phyloP scores from a whole-genome alignment of 2,113 vertebrate species.

The Cinclus cinclus region DNA sequence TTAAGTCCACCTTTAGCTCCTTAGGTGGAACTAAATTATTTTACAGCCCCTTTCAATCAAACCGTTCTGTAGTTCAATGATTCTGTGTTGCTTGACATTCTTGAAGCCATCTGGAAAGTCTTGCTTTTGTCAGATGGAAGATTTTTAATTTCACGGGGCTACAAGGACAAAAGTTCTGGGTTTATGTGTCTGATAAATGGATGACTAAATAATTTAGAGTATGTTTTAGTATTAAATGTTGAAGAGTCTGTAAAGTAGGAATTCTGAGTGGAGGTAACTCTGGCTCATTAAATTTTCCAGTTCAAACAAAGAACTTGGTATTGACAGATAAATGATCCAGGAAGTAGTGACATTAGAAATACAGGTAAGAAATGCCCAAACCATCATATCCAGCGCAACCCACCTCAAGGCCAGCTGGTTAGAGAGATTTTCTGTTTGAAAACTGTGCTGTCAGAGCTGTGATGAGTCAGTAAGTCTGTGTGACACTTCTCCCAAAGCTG shows the following conservation, averaged over 20 bases:
- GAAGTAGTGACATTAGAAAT: not conserved
- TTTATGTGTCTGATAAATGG: not conserved
- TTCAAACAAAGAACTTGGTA: not conserved
- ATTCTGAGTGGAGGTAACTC: not conserved
- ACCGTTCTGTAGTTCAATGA: not conserved
- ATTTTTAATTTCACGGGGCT: not conserved
- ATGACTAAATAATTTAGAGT: not conserved
- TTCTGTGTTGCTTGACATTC: not conserved
- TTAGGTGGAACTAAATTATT: not conserved
- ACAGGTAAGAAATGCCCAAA: not conserved
- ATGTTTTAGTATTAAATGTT: not conserved
- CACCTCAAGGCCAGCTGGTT: not conserved
- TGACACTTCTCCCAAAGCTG: not conserved
- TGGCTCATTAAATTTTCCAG: not conserved
- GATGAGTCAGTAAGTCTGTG: not conserved
- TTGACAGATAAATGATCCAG: not conserved
- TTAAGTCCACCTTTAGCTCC: too few species aligned
- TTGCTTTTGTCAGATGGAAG: not conserved
- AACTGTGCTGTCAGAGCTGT: accelerated
- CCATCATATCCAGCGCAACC: not conserved
- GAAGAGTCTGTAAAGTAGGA: not conserved
- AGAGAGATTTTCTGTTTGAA: not conserved
- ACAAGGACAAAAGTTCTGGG: not conserved
- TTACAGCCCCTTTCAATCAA: not conserved
- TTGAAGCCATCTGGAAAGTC: not conserved